Evolutionary conservation across 2,888 invertebrate genomes (phyloP).

Genomic region (Pyrgus malvae): DNA sequence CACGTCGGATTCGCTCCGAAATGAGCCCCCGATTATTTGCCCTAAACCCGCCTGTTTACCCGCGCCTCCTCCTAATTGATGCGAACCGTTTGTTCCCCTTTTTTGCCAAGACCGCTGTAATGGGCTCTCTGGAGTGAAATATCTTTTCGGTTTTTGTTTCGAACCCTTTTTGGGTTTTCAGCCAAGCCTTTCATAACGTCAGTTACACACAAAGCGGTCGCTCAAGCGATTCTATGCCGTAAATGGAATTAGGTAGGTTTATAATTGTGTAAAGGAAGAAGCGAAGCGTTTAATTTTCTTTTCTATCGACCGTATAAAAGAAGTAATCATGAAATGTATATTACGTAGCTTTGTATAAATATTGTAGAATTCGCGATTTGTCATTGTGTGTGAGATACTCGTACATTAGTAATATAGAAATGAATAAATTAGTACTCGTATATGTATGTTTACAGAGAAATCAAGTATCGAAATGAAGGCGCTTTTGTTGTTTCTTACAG

Average conservation of each 20-base stretch:
- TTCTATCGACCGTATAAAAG: slow-evolving; percentile 17
- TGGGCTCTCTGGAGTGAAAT: slow-evolving; percentile 66
- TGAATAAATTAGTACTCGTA: too few relatives aligned
- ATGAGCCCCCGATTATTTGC: slow-evolving; percentile 70
- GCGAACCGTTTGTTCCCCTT: slow-evolving; percentile 50
- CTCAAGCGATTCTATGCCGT: slow-evolving; percentile 7
- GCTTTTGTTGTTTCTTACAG: too few relatives aligned
- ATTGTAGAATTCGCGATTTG: background rate
- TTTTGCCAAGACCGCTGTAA: slow-evolving; percentile 64
- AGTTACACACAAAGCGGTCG: slow-evolving; percentile 16
- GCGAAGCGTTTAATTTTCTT: slow-evolving; percentile 26
- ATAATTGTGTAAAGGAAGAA: background rate
- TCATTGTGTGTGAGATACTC: too few relatives aligned
- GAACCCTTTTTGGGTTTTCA: slow-evolving; percentile 31
- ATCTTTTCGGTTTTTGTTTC: slow-evolving; percentile 52
- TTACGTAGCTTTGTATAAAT: background rate
- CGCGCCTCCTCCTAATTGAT: slow-evolving; percentile 69
- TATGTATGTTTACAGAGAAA: too few relatives aligned
- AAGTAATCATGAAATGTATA: slow-evolving; percentile 17
- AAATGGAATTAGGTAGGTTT: background rate
- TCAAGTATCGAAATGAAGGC: too few relatives aligned
- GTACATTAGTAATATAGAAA: too few relatives aligned
- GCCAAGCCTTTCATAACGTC: slow-evolving; percentile 28
- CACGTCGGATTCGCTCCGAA: slow-evolving; percentile 49
- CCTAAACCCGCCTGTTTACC: slow-evolving; percentile 60